Conservation (phyloP, 2,888 invertebrate species). For the Protonemura montana region DNA sequence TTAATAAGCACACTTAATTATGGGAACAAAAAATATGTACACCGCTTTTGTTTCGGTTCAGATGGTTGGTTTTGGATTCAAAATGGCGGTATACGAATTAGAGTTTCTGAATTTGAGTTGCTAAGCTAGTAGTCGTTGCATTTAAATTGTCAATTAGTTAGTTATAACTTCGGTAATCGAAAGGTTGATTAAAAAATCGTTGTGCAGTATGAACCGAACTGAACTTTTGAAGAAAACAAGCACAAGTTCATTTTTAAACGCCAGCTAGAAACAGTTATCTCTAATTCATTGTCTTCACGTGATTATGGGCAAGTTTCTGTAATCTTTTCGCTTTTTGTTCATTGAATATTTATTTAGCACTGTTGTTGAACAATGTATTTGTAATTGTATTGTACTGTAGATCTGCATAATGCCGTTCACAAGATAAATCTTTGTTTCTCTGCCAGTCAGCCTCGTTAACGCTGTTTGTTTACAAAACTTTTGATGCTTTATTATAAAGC, state of each 20-base stretch:
- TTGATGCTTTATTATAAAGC: not conserved
- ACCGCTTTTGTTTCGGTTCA: not conserved
- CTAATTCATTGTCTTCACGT: no score
- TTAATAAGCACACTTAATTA: not conserved
- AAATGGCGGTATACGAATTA: not conserved
- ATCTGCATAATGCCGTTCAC: not conserved
- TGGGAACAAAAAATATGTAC: not conserved
- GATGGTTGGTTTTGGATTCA: not conserved
- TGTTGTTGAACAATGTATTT: not conserved
- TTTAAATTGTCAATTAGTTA: not conserved
- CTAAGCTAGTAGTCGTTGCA: not conserved
- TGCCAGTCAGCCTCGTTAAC: not conserved
- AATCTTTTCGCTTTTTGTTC: not conserved
- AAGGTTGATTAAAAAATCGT: no score
- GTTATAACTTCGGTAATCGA: no score
- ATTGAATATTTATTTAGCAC: not conserved
- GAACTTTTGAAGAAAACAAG: no score
- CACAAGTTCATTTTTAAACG: no score
- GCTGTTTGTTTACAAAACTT: not conserved
- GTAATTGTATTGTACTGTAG: not conserved
- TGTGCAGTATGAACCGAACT: no score
- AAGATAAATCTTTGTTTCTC: not conserved
- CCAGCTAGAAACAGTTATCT: no score
- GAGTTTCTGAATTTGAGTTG: not conserved
- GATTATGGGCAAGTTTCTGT: not conserved